Evolutionary conservation across 2,888 invertebrate species (phyloP).

Genomic region (Hyppa rectilinea): DNA sequence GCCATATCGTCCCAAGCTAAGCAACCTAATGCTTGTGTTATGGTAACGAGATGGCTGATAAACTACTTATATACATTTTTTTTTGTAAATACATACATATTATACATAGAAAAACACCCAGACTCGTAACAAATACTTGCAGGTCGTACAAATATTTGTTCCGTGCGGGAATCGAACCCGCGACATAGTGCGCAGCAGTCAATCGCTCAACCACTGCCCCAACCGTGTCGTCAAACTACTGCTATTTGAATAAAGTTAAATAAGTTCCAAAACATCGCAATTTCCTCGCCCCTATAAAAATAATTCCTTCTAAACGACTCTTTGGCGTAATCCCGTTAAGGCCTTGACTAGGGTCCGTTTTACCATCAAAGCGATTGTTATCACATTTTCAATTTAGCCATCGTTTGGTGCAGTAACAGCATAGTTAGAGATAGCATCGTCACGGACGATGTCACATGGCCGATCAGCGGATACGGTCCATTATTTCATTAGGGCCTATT

Average conservation of each 20-base stretch:
- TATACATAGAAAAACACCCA: too few relatives aligned
- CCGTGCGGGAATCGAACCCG: too few relatives aligned
- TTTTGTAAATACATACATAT: too few relatives aligned
- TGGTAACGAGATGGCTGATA: too few relatives aligned
- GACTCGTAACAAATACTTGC: too few relatives aligned
- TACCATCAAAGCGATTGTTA: conserved; percentile 38
- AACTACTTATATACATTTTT: too few relatives aligned
- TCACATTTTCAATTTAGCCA: conserved; percentile 52
- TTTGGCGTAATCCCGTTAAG: conserved; percentile 1
- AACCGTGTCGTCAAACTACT: too few relatives aligned
- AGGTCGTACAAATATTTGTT: too few relatives aligned
- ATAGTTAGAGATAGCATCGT: conserved; percentile 48
- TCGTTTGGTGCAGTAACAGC: conserved; percentile 38
- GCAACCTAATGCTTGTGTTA: too few relatives aligned
- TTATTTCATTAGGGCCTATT: conserved; percentile 83
- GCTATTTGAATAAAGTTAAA: neutral
- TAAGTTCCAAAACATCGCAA: neutral
- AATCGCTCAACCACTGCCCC: too few relatives aligned
- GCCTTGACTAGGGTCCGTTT: conserved; percentile 21
- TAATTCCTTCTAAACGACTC: conserved; percentile 17
- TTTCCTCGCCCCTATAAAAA: conserved; percentile 12
- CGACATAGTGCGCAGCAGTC: too few relatives aligned
- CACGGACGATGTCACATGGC: conserved; percentile 48
- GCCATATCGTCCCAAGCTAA: too few relatives aligned
- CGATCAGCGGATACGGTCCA: conserved; percentile 77